Conservation (phyloP, 2,113 vertebrate species). For the Pollimyrus isidori region DNA sequence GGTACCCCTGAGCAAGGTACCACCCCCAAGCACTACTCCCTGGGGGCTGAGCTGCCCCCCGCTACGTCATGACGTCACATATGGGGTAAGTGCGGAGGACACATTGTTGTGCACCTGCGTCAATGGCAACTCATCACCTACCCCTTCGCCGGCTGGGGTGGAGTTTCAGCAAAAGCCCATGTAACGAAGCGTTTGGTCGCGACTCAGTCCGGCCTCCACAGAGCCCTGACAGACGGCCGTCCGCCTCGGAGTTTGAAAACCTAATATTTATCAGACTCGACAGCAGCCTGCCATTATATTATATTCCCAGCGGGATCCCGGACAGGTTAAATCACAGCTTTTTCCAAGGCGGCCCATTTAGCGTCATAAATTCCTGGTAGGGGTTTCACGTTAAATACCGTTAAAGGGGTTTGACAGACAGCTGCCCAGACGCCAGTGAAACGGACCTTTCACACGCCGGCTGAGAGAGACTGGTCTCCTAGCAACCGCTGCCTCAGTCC, state of each 20-base stretch:
- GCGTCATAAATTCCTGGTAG: not conserved
- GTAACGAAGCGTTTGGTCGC: not conserved
- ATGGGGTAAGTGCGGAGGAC: no score
- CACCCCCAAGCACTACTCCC: no score
- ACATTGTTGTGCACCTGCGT: no score
- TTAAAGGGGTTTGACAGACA: no score
- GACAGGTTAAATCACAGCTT: not conserved
- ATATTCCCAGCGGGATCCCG: not conserved
- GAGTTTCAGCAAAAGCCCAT: not conserved
- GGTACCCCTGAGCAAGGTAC: no score
- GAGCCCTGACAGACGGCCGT: conserved; percentile 7
- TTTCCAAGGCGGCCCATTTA: not conserved
- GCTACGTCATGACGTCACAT: no score
- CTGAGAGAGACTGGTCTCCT: conserved; percentile 7
- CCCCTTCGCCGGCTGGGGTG: not conserved
- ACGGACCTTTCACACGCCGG: not conserved
- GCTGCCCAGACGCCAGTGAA: not conserved
- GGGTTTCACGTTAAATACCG: not conserved
- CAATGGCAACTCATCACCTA: no score
- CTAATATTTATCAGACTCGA: conserved; percentile 17
- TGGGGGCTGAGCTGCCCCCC: no score
- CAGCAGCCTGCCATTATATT: conserved; percentile 9
- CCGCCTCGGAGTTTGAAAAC: conserved; percentile 10
- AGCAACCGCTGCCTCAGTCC: conserved; percentile 6
- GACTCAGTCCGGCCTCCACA: not conserved